Evolutionary conservation across 1,140 invertebrate genomes (phyloP), one percentile per base, ranked within the genome.

Genomic region (Drosophila elegans): DNA sequence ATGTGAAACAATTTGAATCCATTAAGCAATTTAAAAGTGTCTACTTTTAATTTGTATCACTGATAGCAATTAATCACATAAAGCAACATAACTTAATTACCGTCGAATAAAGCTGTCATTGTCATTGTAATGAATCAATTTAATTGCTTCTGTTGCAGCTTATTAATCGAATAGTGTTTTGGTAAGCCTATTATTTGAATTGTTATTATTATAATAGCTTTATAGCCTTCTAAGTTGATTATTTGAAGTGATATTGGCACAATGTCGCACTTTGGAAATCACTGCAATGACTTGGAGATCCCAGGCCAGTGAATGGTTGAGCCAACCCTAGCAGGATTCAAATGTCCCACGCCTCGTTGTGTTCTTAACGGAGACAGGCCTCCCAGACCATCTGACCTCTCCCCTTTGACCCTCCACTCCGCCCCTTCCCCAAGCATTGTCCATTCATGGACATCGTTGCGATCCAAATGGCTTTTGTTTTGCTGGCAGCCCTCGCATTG

Each of bases 401-500:
- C 36, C 16, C 62, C 38, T 49, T 39, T 4, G 29, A 27, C 21
- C 21, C 21, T n/a, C 49, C n/a, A 4, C 11, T 11, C 12, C n/a
- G 16, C 13, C 46, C 13, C 39, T 3, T 4, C 16, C 32, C 12
- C 21, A 25, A 46, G 36, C 44, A 36, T 25, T 39, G 69, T 73
- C 78, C 78, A 84, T 80, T 80, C 80, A 83, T 75, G 74, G 69
- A 61, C 68, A 69, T 46, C 45, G 44, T 32, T 51, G 27, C 48
- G n/a, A 34, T 16, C 41, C 41, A 41, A 32, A 34, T 52, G 67
- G 53, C 74, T 69, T 83, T 83, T 83, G 75, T 84, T 75, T 49
- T 68, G 39, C 74, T 82, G 49, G 48, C 57, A 78, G 72, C 53
- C 56, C 39, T 68, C 49, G 62, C 72, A 83, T 80, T 84, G 76